Conservation (phyloP, 2,113 vertebrate species). For the Seriola dumerili region DNA sequence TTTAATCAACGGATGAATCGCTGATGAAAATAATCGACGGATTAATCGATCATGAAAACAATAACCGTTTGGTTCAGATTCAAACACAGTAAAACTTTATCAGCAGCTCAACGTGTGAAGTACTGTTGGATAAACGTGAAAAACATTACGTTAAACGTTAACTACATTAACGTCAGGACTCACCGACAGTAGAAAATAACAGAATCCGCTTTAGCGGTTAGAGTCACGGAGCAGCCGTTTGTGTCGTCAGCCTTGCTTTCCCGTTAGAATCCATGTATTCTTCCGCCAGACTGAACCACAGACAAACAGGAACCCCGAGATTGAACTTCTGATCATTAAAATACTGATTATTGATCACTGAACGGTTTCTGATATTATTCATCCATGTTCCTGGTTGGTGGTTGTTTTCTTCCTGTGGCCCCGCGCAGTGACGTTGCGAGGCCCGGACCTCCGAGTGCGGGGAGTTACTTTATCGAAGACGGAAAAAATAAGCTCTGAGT, state of each 20-base stretch:
- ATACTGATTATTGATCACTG: too few relatives aligned
- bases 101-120: too few relatives aligned
- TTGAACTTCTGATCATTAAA: background rate
- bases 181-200: background rate
- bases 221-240: background rate
- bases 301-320: background rate
- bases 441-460: fast-evolving
- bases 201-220: background rate
- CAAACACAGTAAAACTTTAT: too few relatives aligned
- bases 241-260: background rate
- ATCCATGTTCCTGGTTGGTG: background rate
- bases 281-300: background rate
- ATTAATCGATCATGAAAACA: too few relatives aligned
- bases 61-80: too few relatives aligned
- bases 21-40: background rate
- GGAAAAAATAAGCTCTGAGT: background rate
- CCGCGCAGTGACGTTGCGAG: constrained; percentile 31
- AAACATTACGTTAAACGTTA: too few relatives aligned
- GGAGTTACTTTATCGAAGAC: background rate
- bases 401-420: constrained; percentile 61
- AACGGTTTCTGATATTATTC: background rate
- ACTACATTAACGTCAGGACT: background rate
- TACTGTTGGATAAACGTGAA: too few relatives aligned
- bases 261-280: background rate
- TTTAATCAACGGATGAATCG: background rate